Base-by-base conservation (phyloP, 2,797 vertebrate species). In the Caiman crocodilus region DNA sequence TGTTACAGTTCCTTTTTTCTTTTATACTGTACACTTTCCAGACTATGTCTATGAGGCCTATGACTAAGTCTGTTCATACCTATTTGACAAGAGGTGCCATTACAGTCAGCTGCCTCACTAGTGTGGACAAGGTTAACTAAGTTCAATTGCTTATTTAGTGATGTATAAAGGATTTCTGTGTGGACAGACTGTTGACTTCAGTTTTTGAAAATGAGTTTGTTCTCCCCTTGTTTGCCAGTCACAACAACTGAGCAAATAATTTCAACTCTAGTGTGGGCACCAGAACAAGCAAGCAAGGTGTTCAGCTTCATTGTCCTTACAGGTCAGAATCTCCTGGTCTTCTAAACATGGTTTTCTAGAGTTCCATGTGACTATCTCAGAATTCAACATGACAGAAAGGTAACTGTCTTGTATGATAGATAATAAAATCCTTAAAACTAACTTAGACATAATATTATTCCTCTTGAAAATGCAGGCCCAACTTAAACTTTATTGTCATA, bases 341-440 rank as follows among this genome's bases (percentile, higher is more conserved):
- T 74, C 56, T 14, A 35, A 59, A 87, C 57, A 20, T n/a, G 3
- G 1, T 4, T 50, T 57, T 57, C 69, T 89, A 76, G 1, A 3
- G 85, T 90, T 83, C 20, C 85, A 67, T 18, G 18, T 58, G 6
- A 35, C 87, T 50, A 61, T 73, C 93, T 85, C 57, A 90, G 91
- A 91, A 83, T 65, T 4, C 25, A 76, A 6, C 7, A 6, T 71
- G 83, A 55, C 14, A 77, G 79, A 67, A 79, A 82, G 1, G 5
- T 63, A 13, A 3, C 55, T 30, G 8, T 5, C 28, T 17, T 64
- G 3, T 32, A 1, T 17, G 79, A 15, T 35, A 88, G 35, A 28
- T 64, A 75, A 2, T 2, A 61, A 67, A 86, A 3, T 15, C 69
- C 9, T 50, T 79, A 0, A 61, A 61, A 75, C 57, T 89, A 76